These are phyloP conservation scores for Slavum lentiscoides DNA, from an alignment of 2,888 invertebrate species.

Conservation along the genomic window DNA sequence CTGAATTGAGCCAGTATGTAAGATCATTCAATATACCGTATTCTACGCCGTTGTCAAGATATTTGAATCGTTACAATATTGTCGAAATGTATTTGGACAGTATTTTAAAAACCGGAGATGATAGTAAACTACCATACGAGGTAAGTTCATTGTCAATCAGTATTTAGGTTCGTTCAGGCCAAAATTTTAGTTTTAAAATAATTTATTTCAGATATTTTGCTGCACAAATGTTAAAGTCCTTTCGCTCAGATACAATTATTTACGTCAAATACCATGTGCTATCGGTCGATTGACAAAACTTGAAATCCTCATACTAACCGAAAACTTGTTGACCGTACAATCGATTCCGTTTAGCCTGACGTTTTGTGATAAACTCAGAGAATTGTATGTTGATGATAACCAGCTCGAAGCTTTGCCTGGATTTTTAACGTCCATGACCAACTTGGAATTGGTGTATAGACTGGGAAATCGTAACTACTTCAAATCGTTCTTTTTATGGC, in stretches of 20 bases:
- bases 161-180: not conserved
- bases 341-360: slow-evolving; percentile 61
- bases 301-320: slow-evolving; percentile 61
- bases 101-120: slow-evolving; percentile 61
- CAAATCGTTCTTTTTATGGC: slow-evolving; percentile 63
- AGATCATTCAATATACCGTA: slow-evolving; percentile 51
- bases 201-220: slow-evolving; percentile 60
- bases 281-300: slow-evolving; percentile 61
- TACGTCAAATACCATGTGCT: slow-evolving; percentile 61
- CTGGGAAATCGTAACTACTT: slow-evolving; percentile 63
- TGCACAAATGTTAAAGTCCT: slow-evolving; percentile 60
- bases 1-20: slow-evolving; percentile 54
- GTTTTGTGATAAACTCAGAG: slow-evolving; percentile 60
- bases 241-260: slow-evolving; percentile 61
- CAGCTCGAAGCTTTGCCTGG: slow-evolving; percentile 62
- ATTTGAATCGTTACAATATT: slow-evolving; percentile 57
- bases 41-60: slow-evolving; percentile 55
- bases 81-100: slow-evolving; percentile 61
- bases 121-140: slow-evolving; percentile 60
- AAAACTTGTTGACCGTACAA: slow-evolving; percentile 61
- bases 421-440: slow-evolving; percentile 60
- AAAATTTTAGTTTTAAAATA: slow-evolving; percentile 5
- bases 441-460: slow-evolving; percentile 61
- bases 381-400: slow-evolving; percentile 61
- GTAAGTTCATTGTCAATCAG: slow-evolving; percentile 56